Base-by-base conservation (phyloP, 2,113 vertebrate genomes). In the Nycticryphes semicollaris region DNA sequence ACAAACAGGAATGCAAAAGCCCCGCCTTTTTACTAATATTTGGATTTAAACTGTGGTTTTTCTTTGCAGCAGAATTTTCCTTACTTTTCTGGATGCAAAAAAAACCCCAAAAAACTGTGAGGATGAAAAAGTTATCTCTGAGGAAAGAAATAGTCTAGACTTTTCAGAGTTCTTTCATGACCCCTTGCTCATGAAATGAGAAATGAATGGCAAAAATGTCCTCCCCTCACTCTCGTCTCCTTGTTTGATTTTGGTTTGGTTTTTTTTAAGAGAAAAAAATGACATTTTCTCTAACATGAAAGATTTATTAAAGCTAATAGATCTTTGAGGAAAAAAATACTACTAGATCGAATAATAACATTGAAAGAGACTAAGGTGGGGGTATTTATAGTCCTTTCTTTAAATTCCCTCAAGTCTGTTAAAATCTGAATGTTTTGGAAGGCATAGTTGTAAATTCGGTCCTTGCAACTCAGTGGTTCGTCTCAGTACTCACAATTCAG, bases 281-380 rank as follows among this genome's bases (percentile, higher is more conserved):
- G 0, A 23, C 5, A 27, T 6, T 19, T 48, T 90, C 39, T 84
- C 11, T 14, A 76, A n/a, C 17, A 33, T 57, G 10, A 53, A 77
- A 41, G 2, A 5, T 50, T 76, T 73, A 18, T 73, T 85, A 66
- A 91, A 73, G 3, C 20, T 62, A 54, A 28, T 10, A 77, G 41
- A 1, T 64, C 6, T 80, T 47, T 2, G 0, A 0, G 3, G 5
- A 0, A 3, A 48, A 24, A 9, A 69, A 56, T 5, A 17, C 41
- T 89, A 20, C 31, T 73, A 37, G 3, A 50, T 70, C 41, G 63
- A 86, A 41, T 47, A 64, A 43, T 30, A 86, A 35, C 8, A 43
- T 47, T 54, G 21, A 19, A 67, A 75, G 33, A 81, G 39, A 28
- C 10, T 35, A 1, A 5, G 5, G 2, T 56, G 7, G 7, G 6